Percentiles rank a stretch among this genome's conserved stretches.
phyloP scores from a whole-genome alignment of 2,888 invertebrate species.

The Troides helena region DNA sequence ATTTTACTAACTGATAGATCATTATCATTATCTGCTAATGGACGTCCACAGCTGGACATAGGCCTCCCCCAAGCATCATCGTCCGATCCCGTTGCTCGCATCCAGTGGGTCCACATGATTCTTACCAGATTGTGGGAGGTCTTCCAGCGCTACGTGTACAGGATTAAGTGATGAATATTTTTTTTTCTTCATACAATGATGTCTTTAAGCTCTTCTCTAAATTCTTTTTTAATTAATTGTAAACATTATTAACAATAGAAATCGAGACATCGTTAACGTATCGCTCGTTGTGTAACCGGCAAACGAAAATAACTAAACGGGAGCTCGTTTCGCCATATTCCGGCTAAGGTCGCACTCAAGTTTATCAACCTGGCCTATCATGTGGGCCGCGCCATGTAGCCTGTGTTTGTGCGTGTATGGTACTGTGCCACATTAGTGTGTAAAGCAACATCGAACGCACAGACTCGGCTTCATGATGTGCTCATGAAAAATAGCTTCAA shows the following conservation, averaged over 20 bases:
- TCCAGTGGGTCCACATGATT: too few species aligned
- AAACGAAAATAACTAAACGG: slow-evolving; percentile 20
- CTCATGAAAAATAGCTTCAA: too few species aligned
- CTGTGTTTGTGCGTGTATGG: slow-evolving; percentile 24
- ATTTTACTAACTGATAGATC: too few species aligned
- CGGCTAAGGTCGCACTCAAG: slow-evolving; percentile 27
- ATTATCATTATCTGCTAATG: too few species aligned
- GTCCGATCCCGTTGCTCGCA: too few species aligned
- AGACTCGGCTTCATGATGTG: background rate
- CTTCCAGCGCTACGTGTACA: too few species aligned
- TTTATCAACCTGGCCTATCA: slow-evolving; percentile 30
- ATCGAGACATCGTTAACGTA: slow-evolving; percentile 23
- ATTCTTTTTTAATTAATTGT: background rate
- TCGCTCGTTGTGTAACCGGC: slow-evolving; percentile 25
- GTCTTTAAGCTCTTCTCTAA: too few species aligned
- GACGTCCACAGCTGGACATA: too few species aligned
- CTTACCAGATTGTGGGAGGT: too few species aligned
- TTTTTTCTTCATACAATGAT: too few species aligned
- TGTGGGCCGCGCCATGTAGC: slow-evolving; percentile 25
- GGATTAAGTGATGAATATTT: too few species aligned
- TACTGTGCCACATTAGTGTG: background rate
- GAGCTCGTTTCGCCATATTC: slow-evolving; percentile 26
- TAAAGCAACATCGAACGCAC: background rate
- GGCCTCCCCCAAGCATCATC: too few species aligned
- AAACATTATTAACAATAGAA: slow-evolving; percentile 1